phyloP scores from a whole-genome alignment of 2,888 invertebrate genomes.

The Rhogogaster chlorosoma region DNA sequence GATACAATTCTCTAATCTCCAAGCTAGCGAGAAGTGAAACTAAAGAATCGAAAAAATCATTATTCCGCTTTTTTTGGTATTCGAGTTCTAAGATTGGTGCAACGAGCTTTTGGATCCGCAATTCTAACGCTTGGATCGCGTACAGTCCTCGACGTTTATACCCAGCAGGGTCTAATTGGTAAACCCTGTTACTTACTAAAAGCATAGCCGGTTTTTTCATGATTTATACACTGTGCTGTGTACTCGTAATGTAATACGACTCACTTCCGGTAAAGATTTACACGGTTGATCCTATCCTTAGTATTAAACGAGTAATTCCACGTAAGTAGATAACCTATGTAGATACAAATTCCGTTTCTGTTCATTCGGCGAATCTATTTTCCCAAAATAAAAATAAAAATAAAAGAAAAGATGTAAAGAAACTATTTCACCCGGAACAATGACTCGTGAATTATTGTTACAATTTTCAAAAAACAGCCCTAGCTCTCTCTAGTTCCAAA shows the following conservation, averaged over 20 bases:
- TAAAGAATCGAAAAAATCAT: not conserved
- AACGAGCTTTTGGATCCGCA: conserved; percentile 9
- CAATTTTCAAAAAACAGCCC: not conserved
- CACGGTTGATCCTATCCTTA: not conserved
- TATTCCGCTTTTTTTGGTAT: not conserved
- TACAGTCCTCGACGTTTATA: conserved; percentile 50
- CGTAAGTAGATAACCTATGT: not conserved
- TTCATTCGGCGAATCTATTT: too few species aligned
- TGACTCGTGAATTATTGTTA: not conserved
- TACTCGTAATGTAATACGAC: conserved; percentile 46
- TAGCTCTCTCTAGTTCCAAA: not conserved
- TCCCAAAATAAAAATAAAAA: not conserved
- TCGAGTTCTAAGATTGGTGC: not conserved
- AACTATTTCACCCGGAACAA: not conserved
- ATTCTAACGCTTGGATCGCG: conserved; percentile 6
- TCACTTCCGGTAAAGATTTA: conserved; percentile 58
- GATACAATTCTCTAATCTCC: too few species aligned
- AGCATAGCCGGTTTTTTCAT: conserved; percentile 61
- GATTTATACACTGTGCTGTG: conserved; percentile 62
- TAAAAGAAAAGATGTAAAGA: not conserved
- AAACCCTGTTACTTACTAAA: conserved; percentile 66
- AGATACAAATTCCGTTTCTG: not conserved
- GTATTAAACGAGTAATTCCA: not conserved
- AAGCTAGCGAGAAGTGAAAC: not conserved
- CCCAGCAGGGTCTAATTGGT: conserved; percentile 72